phyloP scores from a whole-genome alignment of 2,113 vertebrate genomes.

The Cromileptes altivelis region DNA sequence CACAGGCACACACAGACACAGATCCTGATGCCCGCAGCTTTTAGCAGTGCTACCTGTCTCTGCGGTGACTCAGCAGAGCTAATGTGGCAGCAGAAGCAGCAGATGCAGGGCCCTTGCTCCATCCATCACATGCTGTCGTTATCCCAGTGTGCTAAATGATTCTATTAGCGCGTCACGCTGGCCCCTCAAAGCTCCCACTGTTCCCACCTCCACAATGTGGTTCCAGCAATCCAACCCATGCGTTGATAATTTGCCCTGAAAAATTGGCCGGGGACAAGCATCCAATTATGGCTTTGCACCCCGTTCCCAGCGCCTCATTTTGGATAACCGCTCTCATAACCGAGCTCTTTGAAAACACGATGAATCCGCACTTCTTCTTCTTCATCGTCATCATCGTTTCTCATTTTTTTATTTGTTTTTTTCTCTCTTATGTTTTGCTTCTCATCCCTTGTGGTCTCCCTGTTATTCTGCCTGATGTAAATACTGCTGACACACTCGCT shows the following conservation, averaged over 20 bases:
- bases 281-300: slow-evolving; percentile 80
- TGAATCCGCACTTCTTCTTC: slow-evolving; percentile 37
- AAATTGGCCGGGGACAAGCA: slow-evolving; percentile 70
- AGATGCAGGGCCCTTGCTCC: slow-evolving; percentile 49
- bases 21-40: slow-evolving; percentile 16
- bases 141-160: slow-evolving; percentile 74
- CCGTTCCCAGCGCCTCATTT: slow-evolving; percentile 71
- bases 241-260: slow-evolving; percentile 79
- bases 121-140: slow-evolving; percentile 78
- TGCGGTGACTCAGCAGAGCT: slow-evolving; percentile 46
- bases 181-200: slow-evolving; percentile 76
- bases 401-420: slow-evolving; percentile 2
- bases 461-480: slow-evolving; percentile 8
- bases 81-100: slow-evolving; percentile 44
- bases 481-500: slow-evolving; percentile 6
- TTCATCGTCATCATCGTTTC: slow-evolving; percentile 15
- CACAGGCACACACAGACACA: slow-evolving; percentile 24
- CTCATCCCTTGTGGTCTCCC: not conserved
- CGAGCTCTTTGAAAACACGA: slow-evolving; percentile 57
- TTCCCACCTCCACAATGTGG: slow-evolving; percentile 75
- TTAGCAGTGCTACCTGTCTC: slow-evolving; percentile 6
- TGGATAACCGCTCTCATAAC: slow-evolving; percentile 70
- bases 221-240: slow-evolving; percentile 71
- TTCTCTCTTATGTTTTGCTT: not conserved
- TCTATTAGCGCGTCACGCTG: slow-evolving; percentile 76